phyloP scores from a whole-genome alignment of 1,140 invertebrate species.

The Paramacrobiotus metropolitanus region DNA sequence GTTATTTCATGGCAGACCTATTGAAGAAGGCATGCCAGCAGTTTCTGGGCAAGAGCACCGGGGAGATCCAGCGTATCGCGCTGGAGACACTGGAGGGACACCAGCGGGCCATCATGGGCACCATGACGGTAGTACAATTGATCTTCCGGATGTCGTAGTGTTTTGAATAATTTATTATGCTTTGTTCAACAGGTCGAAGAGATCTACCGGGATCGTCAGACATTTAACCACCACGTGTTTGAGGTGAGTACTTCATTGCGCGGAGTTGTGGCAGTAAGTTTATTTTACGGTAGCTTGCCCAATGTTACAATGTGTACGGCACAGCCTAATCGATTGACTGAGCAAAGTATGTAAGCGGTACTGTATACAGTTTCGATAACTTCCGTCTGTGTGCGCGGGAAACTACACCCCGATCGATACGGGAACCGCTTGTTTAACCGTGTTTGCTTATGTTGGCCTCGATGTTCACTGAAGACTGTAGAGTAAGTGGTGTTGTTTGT shows the following conservation, averaged over 20 bases:
- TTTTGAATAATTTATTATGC: constrained; percentile 8
- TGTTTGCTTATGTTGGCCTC: too few relatives aligned
- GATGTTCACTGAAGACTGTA: too few relatives aligned
- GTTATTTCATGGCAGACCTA: too few relatives aligned
- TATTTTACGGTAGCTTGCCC: constrained; percentile 53
- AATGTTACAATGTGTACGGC: too few relatives aligned
- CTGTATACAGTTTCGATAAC: too few relatives aligned
- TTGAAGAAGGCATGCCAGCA: constrained; percentile 82
- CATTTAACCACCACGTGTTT: constrained; percentile 70
- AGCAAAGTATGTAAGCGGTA: too few relatives aligned
- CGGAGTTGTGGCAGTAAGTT: not conserved
- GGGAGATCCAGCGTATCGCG: constrained; percentile 74
- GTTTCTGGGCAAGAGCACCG: constrained; percentile 71
- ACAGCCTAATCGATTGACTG: too few relatives aligned
- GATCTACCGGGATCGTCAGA: constrained; percentile 95
- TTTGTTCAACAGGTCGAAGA: constrained; percentile 32
- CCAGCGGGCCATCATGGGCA: constrained; percentile 92
- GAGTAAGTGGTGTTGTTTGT: too few relatives aligned
- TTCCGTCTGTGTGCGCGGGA: too few relatives aligned
- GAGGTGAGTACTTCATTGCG: constrained; percentile 13
- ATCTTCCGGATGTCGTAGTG: not conserved
- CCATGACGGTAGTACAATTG: constrained; percentile 77
- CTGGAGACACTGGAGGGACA: constrained; percentile 88
- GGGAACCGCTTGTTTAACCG: too few relatives aligned
- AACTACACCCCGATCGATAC: too few relatives aligned